Conservation (phyloP, 2,113 vertebrate genomes). For the Calonectris borealis region DNA sequence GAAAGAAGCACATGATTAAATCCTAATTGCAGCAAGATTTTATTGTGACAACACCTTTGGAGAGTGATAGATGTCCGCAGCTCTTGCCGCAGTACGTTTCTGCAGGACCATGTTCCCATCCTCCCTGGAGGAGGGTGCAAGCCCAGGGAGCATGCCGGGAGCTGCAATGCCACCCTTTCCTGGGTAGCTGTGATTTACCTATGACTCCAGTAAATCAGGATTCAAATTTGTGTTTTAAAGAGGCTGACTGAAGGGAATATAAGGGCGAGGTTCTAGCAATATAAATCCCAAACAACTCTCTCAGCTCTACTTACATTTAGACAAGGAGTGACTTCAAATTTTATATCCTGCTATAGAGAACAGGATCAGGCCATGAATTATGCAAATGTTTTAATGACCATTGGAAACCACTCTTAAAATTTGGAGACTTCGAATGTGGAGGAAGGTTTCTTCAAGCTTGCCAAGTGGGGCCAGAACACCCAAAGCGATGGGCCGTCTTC, state of each 20-base stretch:
- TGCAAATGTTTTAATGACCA: not conserved
- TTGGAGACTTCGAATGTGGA: not conserved
- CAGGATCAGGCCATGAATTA: not conserved
- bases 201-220: not conserved
- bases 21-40: not conserved
- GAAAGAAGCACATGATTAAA: not conserved
- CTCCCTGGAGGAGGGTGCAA: not conserved
- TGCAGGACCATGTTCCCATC: not conserved
- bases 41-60: not conserved
- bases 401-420: not conserved
- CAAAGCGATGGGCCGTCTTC: not conserved
- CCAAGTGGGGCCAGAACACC: not conserved
- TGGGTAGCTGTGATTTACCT: not conserved
- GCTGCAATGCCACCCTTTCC: not conserved
- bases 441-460: not conserved
- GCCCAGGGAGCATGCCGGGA: rapidly evolving
- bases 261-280: not conserved
- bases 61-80: not conserved
- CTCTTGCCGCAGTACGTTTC: rapidly evolving
- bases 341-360: not conserved
- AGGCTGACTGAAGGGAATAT: not conserved
- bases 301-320: not conserved
- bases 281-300: not conserved
- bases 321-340: not conserved
- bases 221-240: not conserved